These are phyloP conservation scores for Notothenia coriiceps DNA, from an alignment of 2,113 vertebrate genomes.

Conservation along the genomic window DNA sequence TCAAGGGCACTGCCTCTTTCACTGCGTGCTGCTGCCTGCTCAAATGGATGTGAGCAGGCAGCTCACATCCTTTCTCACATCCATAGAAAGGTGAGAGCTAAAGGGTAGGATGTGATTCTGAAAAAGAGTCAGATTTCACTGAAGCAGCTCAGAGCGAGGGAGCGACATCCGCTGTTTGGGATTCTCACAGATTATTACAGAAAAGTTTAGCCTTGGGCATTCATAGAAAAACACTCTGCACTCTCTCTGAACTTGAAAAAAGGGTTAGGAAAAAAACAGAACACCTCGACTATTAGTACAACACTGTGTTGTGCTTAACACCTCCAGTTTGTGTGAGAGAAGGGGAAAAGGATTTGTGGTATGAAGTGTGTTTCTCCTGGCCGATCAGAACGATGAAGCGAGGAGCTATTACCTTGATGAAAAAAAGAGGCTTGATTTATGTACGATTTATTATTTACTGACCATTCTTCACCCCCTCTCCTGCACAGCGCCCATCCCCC, in stretches of 20 bases:
- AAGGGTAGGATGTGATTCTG: constrained; percentile 24
- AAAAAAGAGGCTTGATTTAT: constrained; percentile 81
- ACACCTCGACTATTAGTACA: neutral
- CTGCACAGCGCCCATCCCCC: constrained; percentile 37
- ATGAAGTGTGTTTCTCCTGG: constrained; percentile 50
- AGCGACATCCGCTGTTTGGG: constrained; percentile 23
- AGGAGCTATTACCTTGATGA: constrained; percentile 73
- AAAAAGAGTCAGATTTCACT: constrained; percentile 50
- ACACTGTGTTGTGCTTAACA: constrained; percentile 5
- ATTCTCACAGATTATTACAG: constrained; percentile 27
- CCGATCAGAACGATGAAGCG: constrained; percentile 43
- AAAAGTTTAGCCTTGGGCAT: constrained; percentile 59
- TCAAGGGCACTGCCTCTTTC: constrained; percentile 61
- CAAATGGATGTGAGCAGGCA: too few relatives aligned
- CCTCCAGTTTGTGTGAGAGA: neutral
- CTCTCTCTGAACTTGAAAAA: constrained; percentile 42
- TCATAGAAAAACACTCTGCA: constrained; percentile 13
- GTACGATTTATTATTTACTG: constrained; percentile 86
- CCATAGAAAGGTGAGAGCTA: constrained; percentile 46
- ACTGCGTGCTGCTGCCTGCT: constrained; percentile 8
- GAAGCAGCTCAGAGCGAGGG: constrained; percentile 39
- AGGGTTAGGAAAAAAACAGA: neutral
- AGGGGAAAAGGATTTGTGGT: constrained; percentile 20
- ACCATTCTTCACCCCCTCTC: constrained; percentile 59
- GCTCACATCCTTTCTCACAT: neutral